Evolutionary conservation across 2,113 vertebrate species (phyloP).

Genomic region (Alouatta palliata): DNA sequence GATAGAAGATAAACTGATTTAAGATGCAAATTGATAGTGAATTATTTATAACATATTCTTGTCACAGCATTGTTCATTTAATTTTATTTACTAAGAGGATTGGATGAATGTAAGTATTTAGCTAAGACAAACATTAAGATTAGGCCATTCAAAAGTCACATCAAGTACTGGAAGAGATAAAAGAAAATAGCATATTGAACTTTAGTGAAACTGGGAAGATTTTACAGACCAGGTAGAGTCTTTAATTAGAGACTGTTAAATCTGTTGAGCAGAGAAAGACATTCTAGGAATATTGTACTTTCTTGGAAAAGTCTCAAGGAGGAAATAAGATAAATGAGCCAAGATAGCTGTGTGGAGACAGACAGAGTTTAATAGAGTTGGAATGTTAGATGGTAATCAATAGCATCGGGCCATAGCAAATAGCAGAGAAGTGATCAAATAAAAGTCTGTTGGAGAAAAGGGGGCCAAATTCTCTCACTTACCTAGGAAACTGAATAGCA

Average conservation of each 20-base stretch:
- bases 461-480: background rate
- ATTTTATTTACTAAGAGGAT: constrained; percentile 53
- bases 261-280: background rate
- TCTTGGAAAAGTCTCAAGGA: background rate
- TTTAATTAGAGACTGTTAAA: background rate
- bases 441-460: background rate
- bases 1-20: constrained; percentile 46
- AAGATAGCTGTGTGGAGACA: background rate
- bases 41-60: constrained; percentile 54
- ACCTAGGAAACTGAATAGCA: background rate
- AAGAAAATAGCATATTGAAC: background rate
- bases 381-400: background rate
- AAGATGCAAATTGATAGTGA: constrained; percentile 60
- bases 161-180: background rate
- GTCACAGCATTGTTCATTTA: constrained; percentile 51
- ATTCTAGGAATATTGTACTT: background rate
- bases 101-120: constrained; percentile 39
- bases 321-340: background rate
- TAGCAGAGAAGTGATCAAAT: background rate
- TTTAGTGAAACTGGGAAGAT: background rate
- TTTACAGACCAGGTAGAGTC: background rate
- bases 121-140: constrained; percentile 13
- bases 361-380: background rate
- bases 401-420: background rate
- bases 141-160: constrained; percentile 11